Evolutionary conservation across 2,797 vertebrate species (phyloP).

Genomic region (Pipistrellus pygmaeus): DNA sequence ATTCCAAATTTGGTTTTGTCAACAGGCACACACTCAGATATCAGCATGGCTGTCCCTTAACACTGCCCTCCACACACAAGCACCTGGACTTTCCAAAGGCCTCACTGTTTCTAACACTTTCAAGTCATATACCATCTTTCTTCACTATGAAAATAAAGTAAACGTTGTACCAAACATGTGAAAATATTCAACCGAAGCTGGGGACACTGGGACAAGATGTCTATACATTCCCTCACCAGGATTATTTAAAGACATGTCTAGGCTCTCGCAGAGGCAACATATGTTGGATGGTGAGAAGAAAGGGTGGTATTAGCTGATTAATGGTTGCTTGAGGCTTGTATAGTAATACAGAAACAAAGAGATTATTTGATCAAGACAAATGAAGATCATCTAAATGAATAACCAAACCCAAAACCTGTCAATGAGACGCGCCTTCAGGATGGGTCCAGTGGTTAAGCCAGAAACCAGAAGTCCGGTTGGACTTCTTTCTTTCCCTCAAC

Average conservation of each 20-base stretch:
- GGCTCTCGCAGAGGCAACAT: not conserved
- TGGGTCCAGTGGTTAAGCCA: not conserved
- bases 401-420: not conserved
- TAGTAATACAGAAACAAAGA: not conserved
- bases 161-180: not conserved
- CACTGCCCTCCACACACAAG: not conserved
- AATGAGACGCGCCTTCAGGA: not conserved
- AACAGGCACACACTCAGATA: not conserved
- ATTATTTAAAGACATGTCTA: not conserved
- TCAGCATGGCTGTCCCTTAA: not conserved
- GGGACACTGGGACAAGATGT: not conserved
- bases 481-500: not conserved
- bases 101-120: not conserved
- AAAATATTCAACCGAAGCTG: not conserved
- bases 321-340: not conserved
- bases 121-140: conserved; percentile 17
- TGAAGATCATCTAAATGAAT: not conserved
- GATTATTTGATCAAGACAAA: not conserved
- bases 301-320: not conserved
- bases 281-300: not conserved
- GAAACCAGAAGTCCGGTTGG: rapidly evolving
- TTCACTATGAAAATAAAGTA: conserved; percentile 46
- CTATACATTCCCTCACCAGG: not conserved
- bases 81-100: not conserved
- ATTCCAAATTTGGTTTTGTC: conserved; percentile 60